Evolutionary conservation across 2,888 invertebrate genomes (phyloP), one percentile per base, ranked within the genome.

Genomic region (Glaucopsyche alexis): DNA sequence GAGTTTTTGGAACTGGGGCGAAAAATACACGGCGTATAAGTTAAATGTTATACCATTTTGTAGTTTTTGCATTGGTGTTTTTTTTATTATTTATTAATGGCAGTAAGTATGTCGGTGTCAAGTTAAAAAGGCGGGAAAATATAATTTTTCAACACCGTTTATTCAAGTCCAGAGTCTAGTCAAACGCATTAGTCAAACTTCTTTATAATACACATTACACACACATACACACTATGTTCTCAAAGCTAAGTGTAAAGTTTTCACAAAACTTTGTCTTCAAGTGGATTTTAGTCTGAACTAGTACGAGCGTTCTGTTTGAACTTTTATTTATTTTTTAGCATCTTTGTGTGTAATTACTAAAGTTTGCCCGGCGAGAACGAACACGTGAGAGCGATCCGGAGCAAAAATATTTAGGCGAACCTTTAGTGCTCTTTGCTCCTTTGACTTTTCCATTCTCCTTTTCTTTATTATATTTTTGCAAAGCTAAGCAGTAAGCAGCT

Each of bases 331-430:
- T 60, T 60, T 60, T 60, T 60, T 60, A 38, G 29, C 60, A 13
- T 60, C 60, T 55, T 52, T 19, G 60, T 60, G 60, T 60, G 29
- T 60, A 60, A 60, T 60, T 60, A 60, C 60, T 29, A 29, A 60
- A 60, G 60, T 60, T 60, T 14, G 14, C 16, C 16, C 5, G n/a
- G 8, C 16, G 29, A 29, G 4, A 29, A 29, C 29, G 29, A 29
- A 29, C 8, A 42, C 42, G 42, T 42, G 42, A 42, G 42, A 42
- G 29, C 29, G 29, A 29, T 29, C 3, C 42, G 42, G 5, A 13
- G 60, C 13, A 2, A 14, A 38, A 60, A 60, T 60, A 38, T 60
- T 60, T 38, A 29, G 29, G 38, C 29, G 7, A 8, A 38, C 60
- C 29, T 60, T 13, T 13, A 29, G 29, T 47, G n/a, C 29, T 29